Base-by-base conservation (phyloP, 1,140 invertebrate genomes). In the Apis dorsata region DNA sequence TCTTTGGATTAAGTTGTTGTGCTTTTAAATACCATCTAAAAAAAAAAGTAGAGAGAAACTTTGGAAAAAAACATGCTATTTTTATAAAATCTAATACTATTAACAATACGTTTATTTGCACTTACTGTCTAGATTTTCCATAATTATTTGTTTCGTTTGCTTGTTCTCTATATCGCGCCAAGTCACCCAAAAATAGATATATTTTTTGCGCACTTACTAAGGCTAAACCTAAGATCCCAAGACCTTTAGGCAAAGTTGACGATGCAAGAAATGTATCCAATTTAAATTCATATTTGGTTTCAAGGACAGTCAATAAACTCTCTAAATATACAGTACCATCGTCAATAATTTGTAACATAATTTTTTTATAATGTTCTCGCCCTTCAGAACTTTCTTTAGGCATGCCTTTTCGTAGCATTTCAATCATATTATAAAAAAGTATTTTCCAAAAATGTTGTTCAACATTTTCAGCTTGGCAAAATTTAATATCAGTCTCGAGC, bases 401-500 rank as follows among this genome's bases (percentile, higher is more conserved):
- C 90, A 97, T 95, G 69, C 94, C 94, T 93, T 97, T 96, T 85
- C 97, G 94, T 85, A 97, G 93, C 76, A 96, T 94, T 93, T 99
- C 98, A 84, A 99, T 98, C 53, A 98, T 96, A 92, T 98, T 98
- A 91, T 99, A 97, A 93, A 97, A 99, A 0, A 98, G 94, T 80
- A 98, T 95, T 92, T 98, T 98, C 98, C 98, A 99, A 91, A 99
- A 96, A 91, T 97, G 96, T 90, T 98, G 96, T 90, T 99, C 98
- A 11, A 98, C 95, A 92, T 98, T 98, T 91, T 98, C 97, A 59
- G 96, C 95, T 90, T 98, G 96, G 88, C 97, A 98, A 90, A 98
- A 98, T 91, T 98, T 98, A 17, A 98, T 95, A 93, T 99, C 97
- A 24, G 96, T 95, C 85, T 97, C 93, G 1, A 99, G 94, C 7